Evolutionary conservation across 2,888 invertebrate species (phyloP).

Genomic region (Tridacna crocea): DNA sequence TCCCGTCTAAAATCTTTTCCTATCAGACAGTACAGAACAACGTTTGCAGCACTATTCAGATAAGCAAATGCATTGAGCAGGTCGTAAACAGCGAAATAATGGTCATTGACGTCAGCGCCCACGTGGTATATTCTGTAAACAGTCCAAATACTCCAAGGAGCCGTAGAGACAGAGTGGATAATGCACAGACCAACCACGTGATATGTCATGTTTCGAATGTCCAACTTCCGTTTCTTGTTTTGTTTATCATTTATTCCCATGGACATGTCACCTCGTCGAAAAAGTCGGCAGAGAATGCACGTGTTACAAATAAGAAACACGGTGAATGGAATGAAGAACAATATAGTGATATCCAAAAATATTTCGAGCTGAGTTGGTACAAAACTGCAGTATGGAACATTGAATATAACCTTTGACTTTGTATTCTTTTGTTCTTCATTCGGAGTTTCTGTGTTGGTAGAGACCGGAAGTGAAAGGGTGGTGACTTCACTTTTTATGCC

Average conservation of each 20-base stretch:
- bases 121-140: constrained; percentile 1
- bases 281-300: constrained; percentile 2
- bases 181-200: constrained; percentile 13
- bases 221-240: constrained; percentile 5
- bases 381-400: constrained; percentile 7
- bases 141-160: neutral
- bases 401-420: constrained; percentile 4
- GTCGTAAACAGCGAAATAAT: constrained; percentile 9
- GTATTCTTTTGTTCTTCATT: neutral
- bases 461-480: neutral
- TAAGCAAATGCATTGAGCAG: constrained; percentile 4
- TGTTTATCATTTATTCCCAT: constrained; percentile 7
- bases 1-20: constrained; percentile 22
- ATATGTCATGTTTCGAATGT: constrained; percentile 4
- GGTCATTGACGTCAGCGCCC: constrained; percentile 3
- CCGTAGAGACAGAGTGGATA: constrained; percentile 8
- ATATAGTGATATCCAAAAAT: neutral
- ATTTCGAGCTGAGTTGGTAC: neutral
- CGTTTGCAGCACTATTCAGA: constrained; percentile 27
- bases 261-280: neutral
- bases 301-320: constrained; percentile 6
- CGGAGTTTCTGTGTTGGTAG: neutral
- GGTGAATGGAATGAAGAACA: constrained; percentile 4
- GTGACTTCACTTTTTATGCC: too few relatives aligned
- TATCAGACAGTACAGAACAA: constrained; percentile 23